Evolutionary conservation across 2,797 vertebrate genomes (phyloP), one percentile per base, ranked within the genome.

Genomic region (Sus cebifrons): DNA sequence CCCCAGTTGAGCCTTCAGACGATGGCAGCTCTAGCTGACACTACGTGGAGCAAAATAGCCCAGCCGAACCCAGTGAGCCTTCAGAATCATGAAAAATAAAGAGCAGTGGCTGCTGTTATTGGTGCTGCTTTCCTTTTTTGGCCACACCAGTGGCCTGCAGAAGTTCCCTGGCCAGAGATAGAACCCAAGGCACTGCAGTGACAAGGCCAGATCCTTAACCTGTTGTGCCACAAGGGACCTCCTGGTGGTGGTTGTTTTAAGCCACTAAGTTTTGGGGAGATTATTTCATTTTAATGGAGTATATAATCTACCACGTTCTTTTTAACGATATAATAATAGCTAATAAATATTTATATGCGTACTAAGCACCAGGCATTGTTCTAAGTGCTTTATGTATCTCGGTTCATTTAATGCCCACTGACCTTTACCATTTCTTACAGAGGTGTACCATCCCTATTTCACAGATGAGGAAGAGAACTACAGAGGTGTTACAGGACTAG

Each of bases 271-370:
- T 87, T 92, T 4, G 2, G 32, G 52, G 29, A 58, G 44, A 77
- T 78, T 40, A 85, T 88, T 86, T 40, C 32, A 70, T 73, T 95
- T 93, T 21, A 78, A 20, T 20, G 20, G 11, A 73, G 16, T 52
- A 77, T 79, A 29, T 49, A 77, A 78, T 95, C 29, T 65, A 23
- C 12, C 60, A 87, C 44, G 71, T 93, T 86, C 32, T 89, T 82
- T 74, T 64, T 82, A 84, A 67, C 91, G 68, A 84, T 56, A 40
- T 86, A 92, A 56, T 49, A 68, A 79, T 68, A 94, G 23, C 18
- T 70, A 89, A 71, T n/a, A 65, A 58, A 81, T 16, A 85, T 75
- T 85, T 44, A 89, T 62, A 56, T 82, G 52, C 56, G 94, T 88
- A 32, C 56, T 86, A 32, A 44, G 36, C 62, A 52, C 3, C 84